phyloP scores from a whole-genome alignment of 2,113 vertebrate species.

The Zeus faber region DNA sequence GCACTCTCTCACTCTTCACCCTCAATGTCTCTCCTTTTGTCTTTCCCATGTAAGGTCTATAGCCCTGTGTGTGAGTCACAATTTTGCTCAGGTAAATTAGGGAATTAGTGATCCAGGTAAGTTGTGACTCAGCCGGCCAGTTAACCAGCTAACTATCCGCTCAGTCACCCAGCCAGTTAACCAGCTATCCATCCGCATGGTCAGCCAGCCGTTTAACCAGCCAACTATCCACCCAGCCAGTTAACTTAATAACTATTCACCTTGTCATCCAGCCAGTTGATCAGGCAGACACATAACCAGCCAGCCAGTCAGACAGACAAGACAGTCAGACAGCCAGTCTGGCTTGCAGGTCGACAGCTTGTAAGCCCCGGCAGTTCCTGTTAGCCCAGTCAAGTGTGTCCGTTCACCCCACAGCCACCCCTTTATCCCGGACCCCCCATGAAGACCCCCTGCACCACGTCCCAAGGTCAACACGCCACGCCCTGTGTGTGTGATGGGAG shows the following conservation, averaged over 20 bases:
- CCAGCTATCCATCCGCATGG: too few relatives aligned
- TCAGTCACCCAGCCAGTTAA: too few relatives aligned
- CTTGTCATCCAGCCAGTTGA: slow-evolving; percentile 1
- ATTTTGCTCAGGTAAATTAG: background rate
- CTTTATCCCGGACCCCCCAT: slow-evolving; percentile 49
- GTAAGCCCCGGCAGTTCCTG: slow-evolving; percentile 42
- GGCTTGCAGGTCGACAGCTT: background rate
- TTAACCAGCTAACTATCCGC: too few relatives aligned
- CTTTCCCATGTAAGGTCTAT: background rate
- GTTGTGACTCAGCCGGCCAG: too few relatives aligned
- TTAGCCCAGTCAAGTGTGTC: slow-evolving; percentile 69
- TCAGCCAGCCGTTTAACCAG: background rate
- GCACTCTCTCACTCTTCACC: background rate
- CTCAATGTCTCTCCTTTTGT: slow-evolving; percentile 5
- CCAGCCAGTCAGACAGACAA: slow-evolving; percentile 29
- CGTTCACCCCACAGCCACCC: slow-evolving; percentile 65
- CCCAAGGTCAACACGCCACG: slow-evolving; percentile 58
- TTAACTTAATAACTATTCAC: too few relatives aligned
- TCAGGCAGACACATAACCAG: slow-evolving; percentile 4
- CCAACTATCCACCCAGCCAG: too few relatives aligned
- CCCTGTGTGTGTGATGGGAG: slow-evolving; percentile 20
- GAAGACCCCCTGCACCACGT: slow-evolving; percentile 38
- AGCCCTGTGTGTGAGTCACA: background rate
- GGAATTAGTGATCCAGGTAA: too few relatives aligned
- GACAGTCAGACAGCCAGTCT: slow-evolving; percentile 27